Percentiles rank a stretch among this genome's conserved stretches.
These are phyloP conservation scores for Seriola quinqueradiata DNA, from an alignment of 2,113 vertebrate genomes.

Conservation along the genomic window DNA sequence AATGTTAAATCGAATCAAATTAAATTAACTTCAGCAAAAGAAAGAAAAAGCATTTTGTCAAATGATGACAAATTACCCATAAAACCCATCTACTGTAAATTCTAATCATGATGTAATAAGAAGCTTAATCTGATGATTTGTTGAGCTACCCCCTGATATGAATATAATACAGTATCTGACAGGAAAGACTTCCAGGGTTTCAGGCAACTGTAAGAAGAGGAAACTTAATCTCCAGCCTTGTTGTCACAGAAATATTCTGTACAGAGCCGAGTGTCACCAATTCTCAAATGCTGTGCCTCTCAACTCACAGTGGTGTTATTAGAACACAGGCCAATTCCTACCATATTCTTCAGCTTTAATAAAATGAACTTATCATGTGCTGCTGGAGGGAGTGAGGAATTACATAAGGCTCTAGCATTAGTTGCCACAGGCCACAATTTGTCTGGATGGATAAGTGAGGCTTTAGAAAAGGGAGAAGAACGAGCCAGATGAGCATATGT, in stretches of 20 bases:
- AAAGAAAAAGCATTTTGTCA: background rate
- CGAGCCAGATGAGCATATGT: conserved; percentile 3
- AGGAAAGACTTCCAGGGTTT: background rate
- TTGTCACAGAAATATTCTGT: conserved; percentile 26
- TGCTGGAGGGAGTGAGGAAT: background rate
- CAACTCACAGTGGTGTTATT: conserved; percentile 20
- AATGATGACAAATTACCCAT: background rate
- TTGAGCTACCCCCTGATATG: background rate
- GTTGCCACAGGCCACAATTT: conserved; percentile 1
- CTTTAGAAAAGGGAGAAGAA: background rate
- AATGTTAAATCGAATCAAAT: background rate
- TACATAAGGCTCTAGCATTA: background rate
- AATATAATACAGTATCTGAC: background rate
- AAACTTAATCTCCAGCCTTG: conserved; percentile 2
- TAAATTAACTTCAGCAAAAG: background rate
- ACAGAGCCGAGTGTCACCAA: conserved; percentile 13
- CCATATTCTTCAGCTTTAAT: conserved; percentile 23
- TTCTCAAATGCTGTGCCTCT: conserved; percentile 11
- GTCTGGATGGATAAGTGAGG: conserved; percentile 14
- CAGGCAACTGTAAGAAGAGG: background rate
- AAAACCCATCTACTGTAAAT: conserved; percentile 8
- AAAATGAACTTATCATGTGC: conserved; percentile 10
- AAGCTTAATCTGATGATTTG: conserved; percentile 9
- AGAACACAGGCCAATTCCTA: background rate
- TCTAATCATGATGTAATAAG: background rate